Evolutionary conservation across 2,113 vertebrate genomes (phyloP).

Genomic region (Ophthalmolycus amberensis): DNA sequence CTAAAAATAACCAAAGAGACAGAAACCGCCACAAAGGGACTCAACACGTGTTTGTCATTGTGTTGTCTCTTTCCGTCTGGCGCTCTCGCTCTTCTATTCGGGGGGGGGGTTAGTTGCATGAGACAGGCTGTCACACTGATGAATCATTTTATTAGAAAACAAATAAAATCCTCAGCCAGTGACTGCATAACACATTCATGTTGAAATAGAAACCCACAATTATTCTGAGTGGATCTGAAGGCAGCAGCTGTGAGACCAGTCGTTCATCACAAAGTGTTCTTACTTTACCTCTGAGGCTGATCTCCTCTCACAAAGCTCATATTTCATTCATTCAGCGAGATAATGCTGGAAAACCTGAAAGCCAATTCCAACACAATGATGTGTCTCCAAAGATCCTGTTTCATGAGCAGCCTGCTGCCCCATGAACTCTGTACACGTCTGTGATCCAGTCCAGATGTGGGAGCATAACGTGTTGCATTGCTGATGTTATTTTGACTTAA

Average conservation of each 20-base stretch:
- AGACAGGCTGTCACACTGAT: slow-evolving; percentile 9
- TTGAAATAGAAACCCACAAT: slow-evolving; percentile 14
- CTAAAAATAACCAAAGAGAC: background rate
- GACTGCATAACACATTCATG: background rate
- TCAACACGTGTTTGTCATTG: background rate
- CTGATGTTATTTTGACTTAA: background rate
- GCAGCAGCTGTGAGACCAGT: no score
- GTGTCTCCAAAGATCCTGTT: background rate
- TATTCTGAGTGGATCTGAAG: background rate
- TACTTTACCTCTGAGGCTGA: background rate
- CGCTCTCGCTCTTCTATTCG: background rate
- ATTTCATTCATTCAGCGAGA: background rate
- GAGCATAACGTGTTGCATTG: background rate
- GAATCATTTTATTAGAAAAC: background rate
- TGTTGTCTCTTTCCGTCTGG: background rate
- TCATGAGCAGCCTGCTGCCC: background rate
- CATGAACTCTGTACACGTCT: background rate
- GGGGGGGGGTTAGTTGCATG: background rate
- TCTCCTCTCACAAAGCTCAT: background rate
- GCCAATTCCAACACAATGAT: background rate
- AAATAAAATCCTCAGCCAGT: background rate
- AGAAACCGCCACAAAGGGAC: background rate
- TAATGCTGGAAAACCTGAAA: background rate
- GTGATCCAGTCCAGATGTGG: background rate
- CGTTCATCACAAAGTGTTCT: no score